Evolutionary conservation across 2,797 vertebrate species (phyloP).

Genomic region (Hippocampus kuda): DNA sequence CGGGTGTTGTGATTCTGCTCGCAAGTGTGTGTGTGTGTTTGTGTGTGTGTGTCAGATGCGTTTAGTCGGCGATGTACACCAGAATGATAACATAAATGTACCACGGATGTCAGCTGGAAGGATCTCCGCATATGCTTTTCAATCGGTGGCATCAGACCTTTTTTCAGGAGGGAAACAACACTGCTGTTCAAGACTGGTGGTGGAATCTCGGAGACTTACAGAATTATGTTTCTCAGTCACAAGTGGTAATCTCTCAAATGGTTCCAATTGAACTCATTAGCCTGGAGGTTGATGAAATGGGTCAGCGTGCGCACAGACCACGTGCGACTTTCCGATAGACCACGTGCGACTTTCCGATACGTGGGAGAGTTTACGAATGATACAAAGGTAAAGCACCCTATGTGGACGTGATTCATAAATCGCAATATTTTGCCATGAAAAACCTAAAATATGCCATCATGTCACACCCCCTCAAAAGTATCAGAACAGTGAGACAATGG

Average conservation of each 20-base stretch:
- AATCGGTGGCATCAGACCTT: slow-evolving; percentile 11
- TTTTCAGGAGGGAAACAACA: slow-evolving; percentile 23
- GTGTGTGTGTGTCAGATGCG: slow-evolving; percentile 25
- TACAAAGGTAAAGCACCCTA: no score
- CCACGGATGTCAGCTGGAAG: not conserved
- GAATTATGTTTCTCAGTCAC: slow-evolving; percentile 51
- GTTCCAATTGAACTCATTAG: slow-evolving; percentile 57
- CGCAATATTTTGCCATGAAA: no score
- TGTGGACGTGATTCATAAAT: no score
- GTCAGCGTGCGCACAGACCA: slow-evolving; percentile 38
- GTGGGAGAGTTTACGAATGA: no score
- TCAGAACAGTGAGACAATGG: not conserved
- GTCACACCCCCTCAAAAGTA: no score
- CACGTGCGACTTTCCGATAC: slow-evolving; percentile 18
- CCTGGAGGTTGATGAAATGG: slow-evolving; percentile 43
- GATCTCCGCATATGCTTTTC: no score
- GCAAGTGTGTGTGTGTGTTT: slow-evolving; percentile 27
- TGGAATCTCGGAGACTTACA: slow-evolving; percentile 43
- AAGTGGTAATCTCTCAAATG: slow-evolving; percentile 50
- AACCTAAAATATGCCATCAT: no score
- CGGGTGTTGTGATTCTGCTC: not conserved
- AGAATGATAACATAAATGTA: not conserved
- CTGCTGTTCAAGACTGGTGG: slow-evolving; percentile 29
- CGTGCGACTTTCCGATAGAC: slow-evolving; percentile 27
- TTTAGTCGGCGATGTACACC: not conserved